Base-by-base conservation (phyloP, 2,888 invertebrate genomes). In the Drosophila anomalata region DNA sequence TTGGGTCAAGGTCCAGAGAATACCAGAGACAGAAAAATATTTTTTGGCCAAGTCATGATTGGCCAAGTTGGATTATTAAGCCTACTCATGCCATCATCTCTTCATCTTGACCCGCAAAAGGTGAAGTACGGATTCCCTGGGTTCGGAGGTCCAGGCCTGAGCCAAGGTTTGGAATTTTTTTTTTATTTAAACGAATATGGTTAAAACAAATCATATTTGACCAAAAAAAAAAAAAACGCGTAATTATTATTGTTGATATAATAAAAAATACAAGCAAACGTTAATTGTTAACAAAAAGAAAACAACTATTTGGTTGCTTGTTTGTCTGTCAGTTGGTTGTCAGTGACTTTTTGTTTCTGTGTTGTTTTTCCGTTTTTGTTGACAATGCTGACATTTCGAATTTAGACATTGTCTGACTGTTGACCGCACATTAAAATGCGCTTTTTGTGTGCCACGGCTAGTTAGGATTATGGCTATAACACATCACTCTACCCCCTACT, bases 361-460 rank as follows among this genome's bases (percentile, higher is more conserved):
- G 56, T 60, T 29, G 26, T 6, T 76, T 62, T 76, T 50, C 57
- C 20, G 29, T 56, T 47, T 57, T 53, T 46, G 84, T 73, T 86
- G 84, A 82, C 81, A 82, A 83, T 57, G 80, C 87, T 82, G 82
- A 82, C 82, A 82, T 81, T 82, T 82, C 81, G 78, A 84, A 82
- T 82, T 78, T 82, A 87, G 84, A 82, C 87, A 62, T 83, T 76
- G 78, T 57, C 78, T 83, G 84, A 83, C 84, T 84, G 87, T 82
- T 82, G 82, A 82, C 82, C 87, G 82, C 84, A 73, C 84, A 82
- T 82, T 78, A 86, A 80, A 78, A 76, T 72, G 62, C 80, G 84
- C 71, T 67, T 67, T 82, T 80, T 86, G 86, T 86, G 73, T 83
- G 83, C 79, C 86, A 79, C 72, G 73, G 62, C 63, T 59, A 69